Percentiles rank a stretch among this genome's conserved stretches.
Conservation (phyloP, 1,140 invertebrate species). For the Chrysopa pallens region DNA sequence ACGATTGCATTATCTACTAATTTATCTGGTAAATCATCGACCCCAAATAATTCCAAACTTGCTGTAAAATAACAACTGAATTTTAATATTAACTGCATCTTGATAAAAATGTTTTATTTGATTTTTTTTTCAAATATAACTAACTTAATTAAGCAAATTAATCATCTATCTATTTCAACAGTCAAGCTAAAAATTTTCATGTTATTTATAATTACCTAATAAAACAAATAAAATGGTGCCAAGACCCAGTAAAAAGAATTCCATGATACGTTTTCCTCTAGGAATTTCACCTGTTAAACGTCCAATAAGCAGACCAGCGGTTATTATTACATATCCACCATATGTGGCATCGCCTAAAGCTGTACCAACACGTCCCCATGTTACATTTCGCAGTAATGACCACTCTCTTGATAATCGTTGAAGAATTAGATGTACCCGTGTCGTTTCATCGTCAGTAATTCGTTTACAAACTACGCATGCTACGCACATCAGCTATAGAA, state of each 20-base stretch:
- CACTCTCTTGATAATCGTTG: constrained; percentile 54
- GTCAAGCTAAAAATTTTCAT: neutral
- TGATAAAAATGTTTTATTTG: neutral
- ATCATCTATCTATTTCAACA: neutral
- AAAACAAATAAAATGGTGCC: constrained; percentile 46
- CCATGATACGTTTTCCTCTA: constrained; percentile 39
- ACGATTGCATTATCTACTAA: constrained; percentile 51
- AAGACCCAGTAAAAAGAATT: constrained; percentile 42
- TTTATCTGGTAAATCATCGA: constrained; percentile 45
- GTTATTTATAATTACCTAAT: constrained; percentile 28
- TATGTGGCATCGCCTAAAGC: constrained; percentile 41
- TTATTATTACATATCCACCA: constrained; percentile 53
- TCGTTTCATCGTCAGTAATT: constrained; percentile 50
- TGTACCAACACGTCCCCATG: constrained; percentile 41
- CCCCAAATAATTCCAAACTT: constrained; percentile 42
- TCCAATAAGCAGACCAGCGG: constrained; percentile 41
- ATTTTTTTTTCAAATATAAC: too few species aligned
- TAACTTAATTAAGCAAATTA: too few species aligned
- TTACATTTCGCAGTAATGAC: constrained; percentile 51
- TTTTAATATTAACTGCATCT: too few species aligned
- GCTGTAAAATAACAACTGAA: constrained; percentile 17
- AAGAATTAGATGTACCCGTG: constrained; percentile 39
- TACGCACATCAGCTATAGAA: constrained; percentile 39
- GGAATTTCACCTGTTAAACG: constrained; percentile 42
- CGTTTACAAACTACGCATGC: constrained; percentile 45